These are phyloP conservation scores for Xyliphius kryptos DNA, from an alignment of 2,113 vertebrate genomes.

Conservation along the genomic window DNA sequence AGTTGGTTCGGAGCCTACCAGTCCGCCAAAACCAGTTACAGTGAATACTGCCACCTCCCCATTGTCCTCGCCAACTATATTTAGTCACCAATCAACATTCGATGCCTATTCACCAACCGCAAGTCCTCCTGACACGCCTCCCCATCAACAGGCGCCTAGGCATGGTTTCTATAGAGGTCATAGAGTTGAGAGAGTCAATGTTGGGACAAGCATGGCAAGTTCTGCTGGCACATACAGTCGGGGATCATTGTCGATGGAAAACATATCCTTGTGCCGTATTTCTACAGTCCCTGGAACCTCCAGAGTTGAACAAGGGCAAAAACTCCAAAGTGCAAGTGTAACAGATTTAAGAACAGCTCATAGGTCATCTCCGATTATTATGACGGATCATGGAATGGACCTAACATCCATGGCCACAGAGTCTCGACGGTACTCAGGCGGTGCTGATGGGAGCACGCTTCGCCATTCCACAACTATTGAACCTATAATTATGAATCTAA, in stretches of 20 bases:
- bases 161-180: constrained; percentile 64
- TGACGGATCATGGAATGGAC: constrained; percentile 96
- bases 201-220: constrained; percentile 65
- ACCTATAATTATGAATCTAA: constrained; percentile 92
- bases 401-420: constrained; percentile 88
- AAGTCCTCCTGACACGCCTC: constrained; percentile 67
- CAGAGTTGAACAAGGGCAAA: constrained; percentile 84
- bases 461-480: constrained; percentile 86
- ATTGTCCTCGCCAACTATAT: constrained; percentile 75
- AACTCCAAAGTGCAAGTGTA: constrained; percentile 74
- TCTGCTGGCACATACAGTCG: constrained; percentile 74
- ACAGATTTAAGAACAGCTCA: constrained; percentile 82
- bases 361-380: constrained; percentile 82
- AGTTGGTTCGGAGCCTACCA: constrained; percentile 70
- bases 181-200: constrained; percentile 67
- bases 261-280: constrained; percentile 90
- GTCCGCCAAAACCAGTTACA: constrained; percentile 73
- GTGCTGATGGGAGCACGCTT: constrained; percentile 69
- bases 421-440: constrained; percentile 80
- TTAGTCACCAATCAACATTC: constrained; percentile 69
- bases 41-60: constrained; percentile 81
- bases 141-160: constrained; percentile 62
- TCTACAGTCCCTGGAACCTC: constrained; percentile 88
- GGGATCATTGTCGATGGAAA: constrained; percentile 85
- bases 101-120: constrained; percentile 76